Evolutionary conservation across 2,113 vertebrate species (phyloP).

Genomic region (Phycodurus eques): DNA sequence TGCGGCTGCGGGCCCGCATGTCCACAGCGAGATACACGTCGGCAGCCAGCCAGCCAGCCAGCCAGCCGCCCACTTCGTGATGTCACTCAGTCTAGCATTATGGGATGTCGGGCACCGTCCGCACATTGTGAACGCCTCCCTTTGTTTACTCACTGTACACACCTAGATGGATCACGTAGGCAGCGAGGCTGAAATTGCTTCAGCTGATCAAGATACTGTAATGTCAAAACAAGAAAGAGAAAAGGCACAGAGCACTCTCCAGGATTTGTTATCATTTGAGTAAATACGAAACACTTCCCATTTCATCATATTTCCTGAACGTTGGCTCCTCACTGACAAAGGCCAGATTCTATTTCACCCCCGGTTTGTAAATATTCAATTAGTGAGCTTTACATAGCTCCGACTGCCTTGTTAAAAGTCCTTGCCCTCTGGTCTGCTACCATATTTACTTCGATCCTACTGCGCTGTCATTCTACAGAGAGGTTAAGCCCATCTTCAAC

Average conservation of each 20-base stretch:
- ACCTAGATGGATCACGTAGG: slow-evolving; percentile 21
- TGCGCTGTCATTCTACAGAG: slow-evolving; percentile 48
- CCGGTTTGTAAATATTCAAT: slow-evolving; percentile 73
- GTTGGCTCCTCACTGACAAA: slow-evolving; percentile 50
- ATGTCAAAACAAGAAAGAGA: slow-evolving; percentile 30
- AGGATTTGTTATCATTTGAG: slow-evolving; percentile 28
- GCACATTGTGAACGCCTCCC: neutral
- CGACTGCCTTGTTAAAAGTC: slow-evolving; percentile 45
- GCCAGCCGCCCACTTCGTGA: slow-evolving; percentile 11
- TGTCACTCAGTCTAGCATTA: neutral
- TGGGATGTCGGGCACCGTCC: neutral
- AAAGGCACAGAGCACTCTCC: slow-evolving; percentile 15
- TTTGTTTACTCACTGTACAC: slow-evolving; percentile 23
- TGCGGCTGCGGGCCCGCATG: slow-evolving; percentile 36
- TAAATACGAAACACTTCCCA: slow-evolving; percentile 43
- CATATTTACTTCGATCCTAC: slow-evolving; percentile 72
- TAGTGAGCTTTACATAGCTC: slow-evolving; percentile 50
- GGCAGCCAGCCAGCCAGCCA: neutral
- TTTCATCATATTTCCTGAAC: slow-evolving; percentile 50
- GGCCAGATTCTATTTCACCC: slow-evolving; percentile 63
- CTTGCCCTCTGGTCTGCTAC: slow-evolving; percentile 69
- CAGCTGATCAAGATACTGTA: neutral
- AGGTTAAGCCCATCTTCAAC: slow-evolving; percentile 7
- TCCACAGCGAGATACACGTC: slow-evolving; percentile 24
- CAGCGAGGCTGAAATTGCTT: neutral